phyloP scores from a whole-genome alignment of 2,888 invertebrate genomes.

The Drosophila stalkeri region DNA sequence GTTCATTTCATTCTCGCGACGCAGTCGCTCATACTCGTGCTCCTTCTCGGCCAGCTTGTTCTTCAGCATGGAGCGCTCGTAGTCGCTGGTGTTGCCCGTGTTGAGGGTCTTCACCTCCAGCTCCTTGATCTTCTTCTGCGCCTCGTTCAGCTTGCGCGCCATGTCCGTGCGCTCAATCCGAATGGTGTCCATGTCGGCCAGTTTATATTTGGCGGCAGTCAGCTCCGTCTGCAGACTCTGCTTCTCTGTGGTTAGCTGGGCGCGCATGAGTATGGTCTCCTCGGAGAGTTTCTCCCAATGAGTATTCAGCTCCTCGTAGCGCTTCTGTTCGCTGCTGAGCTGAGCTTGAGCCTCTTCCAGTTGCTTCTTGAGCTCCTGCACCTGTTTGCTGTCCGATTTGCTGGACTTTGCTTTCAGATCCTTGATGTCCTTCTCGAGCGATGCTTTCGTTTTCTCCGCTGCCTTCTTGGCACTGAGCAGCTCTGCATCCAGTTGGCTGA shows the following conservation, averaged over 20 bases:
- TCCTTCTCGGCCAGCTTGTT: conserved; percentile 91
- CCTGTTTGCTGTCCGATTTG: conserved; percentile 89
- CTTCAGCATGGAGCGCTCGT: conserved; percentile 89
- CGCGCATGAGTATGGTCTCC: conserved; percentile 93
- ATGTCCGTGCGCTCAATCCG: conserved; percentile 83
- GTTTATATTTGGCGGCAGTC: conserved; percentile 74
- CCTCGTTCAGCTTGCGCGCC: conserved; percentile 77
- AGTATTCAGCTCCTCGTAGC: conserved; percentile 91
- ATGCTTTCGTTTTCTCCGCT: conserved; percentile 88
- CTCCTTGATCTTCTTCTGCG: conserved; percentile 81
- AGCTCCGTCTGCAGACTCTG: conserved; percentile 89
- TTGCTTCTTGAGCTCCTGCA: conserved; percentile 87
- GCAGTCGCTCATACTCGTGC: conserved; percentile 89
- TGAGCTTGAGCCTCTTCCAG: conserved; percentile 89
- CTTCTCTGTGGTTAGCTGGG: conserved; percentile 92
- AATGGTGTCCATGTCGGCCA: conserved; percentile 79
- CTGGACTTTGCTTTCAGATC: conserved; percentile 89
- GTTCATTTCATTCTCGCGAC: conserved; percentile 89
- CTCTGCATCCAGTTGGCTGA: conserved; percentile 88
- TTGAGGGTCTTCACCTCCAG: conserved; percentile 81
- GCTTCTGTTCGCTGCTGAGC: conserved; percentile 89
- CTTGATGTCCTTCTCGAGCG: conserved; percentile 91
- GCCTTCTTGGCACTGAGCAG: conserved; percentile 87
- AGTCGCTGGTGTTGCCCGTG: conserved; percentile 84
- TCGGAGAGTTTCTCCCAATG: conserved; percentile 94